Evolutionary conservation across 2,113 vertebrate genomes (phyloP), one percentile per base, ranked within the genome.

Genomic region (Heloderma charlesbogerti): DNA sequence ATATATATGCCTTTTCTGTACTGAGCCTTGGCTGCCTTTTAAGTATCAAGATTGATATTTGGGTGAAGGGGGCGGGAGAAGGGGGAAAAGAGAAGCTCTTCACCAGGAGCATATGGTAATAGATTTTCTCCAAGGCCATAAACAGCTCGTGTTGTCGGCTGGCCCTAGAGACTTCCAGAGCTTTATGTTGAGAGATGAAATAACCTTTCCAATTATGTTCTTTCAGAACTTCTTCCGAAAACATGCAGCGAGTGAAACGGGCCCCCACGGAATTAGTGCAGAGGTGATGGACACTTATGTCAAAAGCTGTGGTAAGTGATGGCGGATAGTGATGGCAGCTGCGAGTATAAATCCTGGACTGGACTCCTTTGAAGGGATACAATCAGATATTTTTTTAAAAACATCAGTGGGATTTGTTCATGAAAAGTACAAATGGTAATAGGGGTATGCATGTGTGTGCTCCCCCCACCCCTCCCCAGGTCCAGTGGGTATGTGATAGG

Each of bases 251-350:
- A 99, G 98, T 95, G 99, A 99, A 87, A 99, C 98, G 54, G 99
- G 99, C 0, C 99, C 99, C 1, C 98, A 99, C 25, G 99, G 99
- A 69, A 99, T 99, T 96, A 99, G 99, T 78, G 97, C 98, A 0
- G 99, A 99, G 89, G 99, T 99, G 92, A 99, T 99, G 99, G 99
- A 99, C 96, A 99, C 99, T 0, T 99, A 99, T 0, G 98, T 99
- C n/a, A 99, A 99, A 96, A 99, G 99, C 97, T 99, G 99, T 71
- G 99, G 99, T 99, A 94, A 90, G 88, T 34, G 7, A n/a, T 25
- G 31, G 40, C 3, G 27, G 31, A 22, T 6, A 7, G 2, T 40
- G 25, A 16, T 6, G 34, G 16, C 37, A 20, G 16, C 8, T 72
- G 71, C 31, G n/a, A 72, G 71, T 9, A 72, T n/a, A 72, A 72